These are phyloP conservation scores for Peucedramus taeniatus DNA, from an alignment of 2,113 vertebrate species.

Conservation along the genomic window DNA sequence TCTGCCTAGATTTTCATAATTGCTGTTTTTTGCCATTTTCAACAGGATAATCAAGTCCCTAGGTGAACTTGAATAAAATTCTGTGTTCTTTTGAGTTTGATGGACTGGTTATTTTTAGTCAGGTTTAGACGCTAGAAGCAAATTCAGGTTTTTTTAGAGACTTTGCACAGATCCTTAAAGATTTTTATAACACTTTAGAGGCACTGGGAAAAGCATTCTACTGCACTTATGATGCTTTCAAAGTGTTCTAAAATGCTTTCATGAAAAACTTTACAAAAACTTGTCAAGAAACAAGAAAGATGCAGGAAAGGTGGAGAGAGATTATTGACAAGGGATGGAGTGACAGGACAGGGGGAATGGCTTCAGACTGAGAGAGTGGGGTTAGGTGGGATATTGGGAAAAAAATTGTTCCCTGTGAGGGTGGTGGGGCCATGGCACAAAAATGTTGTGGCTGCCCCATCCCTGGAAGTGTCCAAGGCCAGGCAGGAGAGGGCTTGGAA, in stretches of 20 bases:
- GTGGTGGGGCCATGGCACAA: not conserved
- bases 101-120: constrained; percentile 51
- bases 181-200: constrained; percentile 21
- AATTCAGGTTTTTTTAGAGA: not conserved
- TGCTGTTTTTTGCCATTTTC: not conserved
- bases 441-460: not conserved
- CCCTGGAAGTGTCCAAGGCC: not conserved
- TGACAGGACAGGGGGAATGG: not conserved
- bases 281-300: not conserved
- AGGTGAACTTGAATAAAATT: not conserved
- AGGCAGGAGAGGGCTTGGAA: not conserved
- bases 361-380: not conserved
- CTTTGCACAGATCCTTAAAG: not conserved
- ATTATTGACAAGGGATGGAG: not conserved
- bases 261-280: not conserved
- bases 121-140: constrained; percentile 12
- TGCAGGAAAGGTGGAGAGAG: not conserved
- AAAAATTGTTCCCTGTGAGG: not conserved
- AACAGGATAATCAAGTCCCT: constrained; percentile 2
- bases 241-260: not conserved
- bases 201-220: not conserved
- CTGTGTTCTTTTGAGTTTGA: constrained; percentile 12
- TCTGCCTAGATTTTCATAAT: not conserved
- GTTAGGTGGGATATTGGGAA: not conserved
- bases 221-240: not conserved